Conservation (phyloP, 1,140 invertebrate genomes). For the Cardiocondyla obscurior region DNA sequence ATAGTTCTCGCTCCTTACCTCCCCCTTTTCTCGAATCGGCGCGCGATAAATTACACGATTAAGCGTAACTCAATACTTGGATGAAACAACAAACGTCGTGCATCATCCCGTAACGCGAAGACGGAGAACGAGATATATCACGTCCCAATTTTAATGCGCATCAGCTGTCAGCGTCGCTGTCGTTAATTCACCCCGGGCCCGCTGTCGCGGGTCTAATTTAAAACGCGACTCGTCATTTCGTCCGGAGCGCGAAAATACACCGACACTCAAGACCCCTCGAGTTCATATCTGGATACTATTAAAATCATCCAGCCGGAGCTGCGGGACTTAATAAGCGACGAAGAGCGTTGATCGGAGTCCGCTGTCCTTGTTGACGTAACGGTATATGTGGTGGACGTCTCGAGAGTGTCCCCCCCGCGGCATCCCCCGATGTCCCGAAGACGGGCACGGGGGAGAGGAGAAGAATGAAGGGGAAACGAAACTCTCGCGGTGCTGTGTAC, state of each 20-base stretch:
- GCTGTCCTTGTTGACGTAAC: conserved; percentile 78
- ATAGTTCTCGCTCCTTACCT: too few relatives aligned
- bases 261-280: not conserved
- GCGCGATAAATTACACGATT: conserved; percentile 32
- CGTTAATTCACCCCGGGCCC: not conserved
- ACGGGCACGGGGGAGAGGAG: conserved; percentile 46
- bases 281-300: too few relatives aligned
- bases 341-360: not conserved
- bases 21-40: not conserved
- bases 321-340: not conserved
- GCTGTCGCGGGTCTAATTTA: not conserved
- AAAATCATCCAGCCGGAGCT: not conserved
- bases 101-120: not conserved
- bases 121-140: conserved; percentile 13
- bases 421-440: conserved; percentile 17
- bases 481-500: conserved; percentile 54
- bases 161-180: not conserved
- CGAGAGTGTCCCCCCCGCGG: conserved; percentile 40
- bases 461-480: conserved; percentile 42
- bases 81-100: not conserved
- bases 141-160: not conserved
- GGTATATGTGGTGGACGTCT: conserved; percentile 70
- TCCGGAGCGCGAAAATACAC: not conserved
- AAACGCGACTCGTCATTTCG: not conserved
- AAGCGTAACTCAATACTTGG: conserved; percentile 1